Base-by-base conservation (phyloP, 2,113 vertebrate genomes). In the Chlorodrepanis virens region DNA sequence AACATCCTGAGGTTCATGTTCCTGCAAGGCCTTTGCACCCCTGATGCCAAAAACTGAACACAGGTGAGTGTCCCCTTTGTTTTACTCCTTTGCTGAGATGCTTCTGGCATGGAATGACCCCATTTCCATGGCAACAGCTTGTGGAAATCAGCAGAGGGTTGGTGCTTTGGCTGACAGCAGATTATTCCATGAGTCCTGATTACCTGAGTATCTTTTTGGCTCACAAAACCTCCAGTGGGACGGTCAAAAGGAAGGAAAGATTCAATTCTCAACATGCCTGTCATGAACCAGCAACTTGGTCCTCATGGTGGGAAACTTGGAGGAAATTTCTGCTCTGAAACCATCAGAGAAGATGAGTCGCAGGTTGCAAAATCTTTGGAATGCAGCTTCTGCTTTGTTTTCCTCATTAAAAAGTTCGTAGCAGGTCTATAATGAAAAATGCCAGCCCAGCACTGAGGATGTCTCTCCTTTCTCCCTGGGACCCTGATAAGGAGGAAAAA, bases 181-280 rank as follows among this genome's bases (percentile, higher is more conserved):
- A 18, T 6, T 42, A 8, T 27, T 44, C 27, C 19, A 8, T 4
- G 16, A 29, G 11, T 20, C 69, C 39, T 50, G 28, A 37, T 33
- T 5, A 71, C 60, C 54, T 29, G 77, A 50, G 61, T 3, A 13
- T 9, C 49, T 59, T 77, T 65, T 27, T 63, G 67, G 45, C 67
- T 67, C 59, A 44, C 37, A 79, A 49, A 87, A 65, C 1, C 33
- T 24, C 20, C 29, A 2, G 5, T 1, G 40, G 52, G 47, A 24
- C 17, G 1, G 1, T 3, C 47, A 44, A 5, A 65, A 90, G 14
- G 50, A 67, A 77, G 44, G 23, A 54, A 80, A 85, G 17, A 6
- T 21, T 29, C 18, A n/a, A 2, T 27, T 65, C 52, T 3, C 6
- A 76, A 9, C 18, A 56, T 0, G 0, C 6, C 18, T 42, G 20